Evolutionary conservation across 2,888 invertebrate species (phyloP), one percentile per base, ranked within the genome.

Genomic region (Buathra laborator): DNA sequence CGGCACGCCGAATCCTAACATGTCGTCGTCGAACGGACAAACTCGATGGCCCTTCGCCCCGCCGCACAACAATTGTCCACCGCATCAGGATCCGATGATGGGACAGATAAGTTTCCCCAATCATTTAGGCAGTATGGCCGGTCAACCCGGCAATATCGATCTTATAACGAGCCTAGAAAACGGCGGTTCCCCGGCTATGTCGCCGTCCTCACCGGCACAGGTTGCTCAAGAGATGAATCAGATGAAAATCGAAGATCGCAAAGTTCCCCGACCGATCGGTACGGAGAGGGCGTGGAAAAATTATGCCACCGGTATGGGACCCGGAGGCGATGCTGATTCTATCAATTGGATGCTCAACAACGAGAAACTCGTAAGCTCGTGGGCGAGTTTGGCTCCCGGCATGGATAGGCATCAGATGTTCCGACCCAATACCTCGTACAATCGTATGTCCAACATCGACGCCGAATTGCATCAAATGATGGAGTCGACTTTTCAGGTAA

Each of bases 281-380:
- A 97, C 97, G 0, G 98, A 97, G 94, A 95, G 98, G 90, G 96
- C 96, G 51, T 96, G 97, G 95, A 97, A 97, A 92, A 95, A 94
- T 90, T 94, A 93, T 82, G 84, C 90, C 10, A 81, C 92, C 0
- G 90, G 90, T 0, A 91, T 92, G 83, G 93, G 92, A 14, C 91
- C 93, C 0, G 92, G 91, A 2, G 92, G 92, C 7, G 94, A 93
- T 81, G 90, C 93, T 44, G 93, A 93, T 86, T 92, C 93, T 24
- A 94, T 93, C 84, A 94, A 92, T 86, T 95, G 95, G 95, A 94
- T 94, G 92, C 89, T 94, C 46, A 94, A 93, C 66, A 94, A 93
- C 77, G 94, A 94, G 32, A 93, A 94, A 68, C 90, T 94, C 53
- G 91, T 93, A 1, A 91, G 92, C 14, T 93, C 94, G 3, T 94